Base-by-base conservation (phyloP, 1,140 invertebrate species). In the Bicyclus anynana region DNA sequence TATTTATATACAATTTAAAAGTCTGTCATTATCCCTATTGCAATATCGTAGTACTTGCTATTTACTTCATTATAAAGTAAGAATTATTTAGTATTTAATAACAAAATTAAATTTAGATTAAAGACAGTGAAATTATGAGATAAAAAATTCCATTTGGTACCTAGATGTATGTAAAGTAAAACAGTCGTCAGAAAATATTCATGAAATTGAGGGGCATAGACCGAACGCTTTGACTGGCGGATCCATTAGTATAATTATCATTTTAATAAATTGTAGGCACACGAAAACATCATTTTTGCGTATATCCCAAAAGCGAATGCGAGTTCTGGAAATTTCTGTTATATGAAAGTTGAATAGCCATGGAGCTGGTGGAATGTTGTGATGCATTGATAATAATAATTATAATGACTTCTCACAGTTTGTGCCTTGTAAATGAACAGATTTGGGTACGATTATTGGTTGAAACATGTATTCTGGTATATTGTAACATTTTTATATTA, bases 201-300 rank as follows among this genome's bases (percentile, higher is more conserved):
- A 44, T 20, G 10, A 44, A 44, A 20, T 44, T 44, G 40, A 44
- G 40, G 17, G 7, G 18, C 13, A 40, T 1, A 40, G 37, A 4
- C 16, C 2, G 13, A 40, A 20, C 10, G 40, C 40, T 44, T 44
- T 44, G 40, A 44, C 40, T 17, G 17, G 40, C 20, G 40, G 40
- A 44, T 44, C 40, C 40, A 44, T 44, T 44, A 44, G 40, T 44
- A 20, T 20, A 44, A 44, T 44, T 44, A 44, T 44, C 40, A 20
- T 44, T 44, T 44, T 44, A 44, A 44, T 44, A 44, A 44, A 44
- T 44, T 44, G 40, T 44, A 44, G 17, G 13, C 40, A 18, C 37
- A 40, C 37, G 37, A 40, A 44, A 44, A 20, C 40, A 44, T 44
- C 40, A 44, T 44, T 44, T 44, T 20, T 44, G 40, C 40, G 40